These are phyloP conservation scores for Nemotelus pantherinus DNA, from an alignment of 2,888 invertebrate genomes.

Conservation along the genomic window DNA sequence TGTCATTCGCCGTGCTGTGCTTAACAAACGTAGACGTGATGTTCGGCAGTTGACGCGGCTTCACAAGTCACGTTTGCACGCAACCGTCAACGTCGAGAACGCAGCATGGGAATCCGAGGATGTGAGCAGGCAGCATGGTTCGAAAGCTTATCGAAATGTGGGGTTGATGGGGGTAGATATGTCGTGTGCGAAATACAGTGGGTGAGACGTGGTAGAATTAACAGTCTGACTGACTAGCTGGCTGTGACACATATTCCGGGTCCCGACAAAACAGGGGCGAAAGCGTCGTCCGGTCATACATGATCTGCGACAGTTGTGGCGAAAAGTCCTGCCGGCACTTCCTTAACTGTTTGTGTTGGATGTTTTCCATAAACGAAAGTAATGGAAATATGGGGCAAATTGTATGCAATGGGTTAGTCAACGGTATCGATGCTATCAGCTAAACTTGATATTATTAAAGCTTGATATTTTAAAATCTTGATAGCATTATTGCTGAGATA, in stretches of 20 bases:
- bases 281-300: background rate
- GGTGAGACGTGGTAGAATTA: background rate
- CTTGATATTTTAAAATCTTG: too few species aligned
- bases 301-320: background rate
- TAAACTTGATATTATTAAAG: too few species aligned
- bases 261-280: background rate
- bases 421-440: too few species aligned
- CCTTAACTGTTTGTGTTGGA: too few species aligned
- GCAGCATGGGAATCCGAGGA: conserved; percentile 17
- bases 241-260: conserved; percentile 1
- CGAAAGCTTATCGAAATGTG: conserved; percentile 10
- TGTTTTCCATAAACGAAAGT: too few species aligned
- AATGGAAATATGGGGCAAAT: too few species aligned
- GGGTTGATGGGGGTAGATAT: background rate
- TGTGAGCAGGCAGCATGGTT: background rate
- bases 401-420: too few species aligned
- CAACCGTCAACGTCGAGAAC: conserved; percentile 16
- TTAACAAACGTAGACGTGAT: background rate
- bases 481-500: too few species aligned
- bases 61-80: conserved; percentile 3
- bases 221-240: too few species aligned
- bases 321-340: background rate
- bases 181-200: background rate
- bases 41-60: conserved; percentile 24
- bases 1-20: conserved; percentile 11